Percentiles rank a stretch among this genome's conserved stretches.
Conservation (phyloP, 2,888 invertebrate species). For the Notodromas monacha region DNA sequence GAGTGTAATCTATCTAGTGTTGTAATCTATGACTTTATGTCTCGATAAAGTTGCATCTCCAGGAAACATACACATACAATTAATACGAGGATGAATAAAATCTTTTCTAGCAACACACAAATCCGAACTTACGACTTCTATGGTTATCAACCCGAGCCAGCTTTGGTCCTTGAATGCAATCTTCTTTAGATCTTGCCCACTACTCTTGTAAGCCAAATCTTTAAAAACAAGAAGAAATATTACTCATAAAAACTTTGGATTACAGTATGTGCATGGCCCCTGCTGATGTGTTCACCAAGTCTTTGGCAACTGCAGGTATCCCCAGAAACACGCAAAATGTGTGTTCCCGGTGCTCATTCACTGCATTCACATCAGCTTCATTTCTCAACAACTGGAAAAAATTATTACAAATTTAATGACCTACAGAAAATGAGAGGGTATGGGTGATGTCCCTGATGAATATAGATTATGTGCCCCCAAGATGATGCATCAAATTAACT, state of each 20-base stretch:
- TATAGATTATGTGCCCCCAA: too few species aligned
- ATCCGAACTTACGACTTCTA: slow-evolving; percentile 33
- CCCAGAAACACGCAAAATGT: slow-evolving; percentile 98
- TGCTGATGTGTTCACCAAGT: slow-evolving; percentile 62
- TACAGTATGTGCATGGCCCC: too few species aligned
- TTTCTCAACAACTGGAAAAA: slow-evolving; percentile 46
- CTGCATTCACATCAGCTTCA: slow-evolving; percentile 78
- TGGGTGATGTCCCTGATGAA: too few species aligned
- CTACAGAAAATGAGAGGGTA: too few species aligned
- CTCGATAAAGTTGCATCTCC: slow-evolving; percentile 80
- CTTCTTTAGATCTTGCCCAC: slow-evolving; percentile 75
- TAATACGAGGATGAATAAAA: too few species aligned
- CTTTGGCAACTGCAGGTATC: slow-evolving; percentile 68
- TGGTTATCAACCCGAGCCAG: slow-evolving; percentile 74
- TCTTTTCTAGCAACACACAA: slow-evolving; percentile 4
- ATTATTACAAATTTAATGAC: too few species aligned
- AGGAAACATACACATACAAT: too few species aligned
- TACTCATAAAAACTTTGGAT: too few species aligned
- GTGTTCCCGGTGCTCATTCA: slow-evolving; percentile 98
- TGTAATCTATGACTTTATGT: slow-evolving; percentile 79
- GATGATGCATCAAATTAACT: too few species aligned
- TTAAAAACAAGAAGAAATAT: too few species aligned
- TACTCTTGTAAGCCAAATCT: slow-evolving; percentile 52
- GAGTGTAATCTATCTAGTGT: slow-evolving; percentile 30
- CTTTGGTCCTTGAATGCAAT: slow-evolving; percentile 91